A percentile compares a stretch with the other conserved stretches of the same genome.
These are phyloP conservation scores for Drosophila setifemur DNA, from an alignment of 1,140 invertebrate species.

Conservation along the genomic window DNA sequence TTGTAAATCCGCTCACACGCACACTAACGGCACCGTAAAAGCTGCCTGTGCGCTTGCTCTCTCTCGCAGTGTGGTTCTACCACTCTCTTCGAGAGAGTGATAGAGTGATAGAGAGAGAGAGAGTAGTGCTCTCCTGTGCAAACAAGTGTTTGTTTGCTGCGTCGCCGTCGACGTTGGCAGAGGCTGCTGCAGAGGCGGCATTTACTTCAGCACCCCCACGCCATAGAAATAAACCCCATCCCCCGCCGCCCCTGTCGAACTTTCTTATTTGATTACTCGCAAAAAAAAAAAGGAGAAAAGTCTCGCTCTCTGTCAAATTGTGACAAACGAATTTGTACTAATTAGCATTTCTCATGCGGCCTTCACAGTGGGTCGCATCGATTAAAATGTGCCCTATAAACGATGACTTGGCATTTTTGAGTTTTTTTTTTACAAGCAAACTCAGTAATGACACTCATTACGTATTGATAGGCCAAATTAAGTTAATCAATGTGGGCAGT, in stretches of 20 bases:
- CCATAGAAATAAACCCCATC: not conserved
- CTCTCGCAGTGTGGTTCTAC: conserved; percentile 21
- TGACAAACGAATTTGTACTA: conserved; percentile 60
- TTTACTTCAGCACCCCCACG: not conserved
- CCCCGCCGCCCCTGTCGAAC: conserved; percentile 26
- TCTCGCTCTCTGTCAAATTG: conserved; percentile 45
- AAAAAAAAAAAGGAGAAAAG: conserved; percentile 28
- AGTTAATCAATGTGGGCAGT: not conserved
- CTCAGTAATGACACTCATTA: conserved; percentile 3
- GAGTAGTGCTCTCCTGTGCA: conserved; percentile 59
- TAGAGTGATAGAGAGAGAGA: conserved; percentile 1
- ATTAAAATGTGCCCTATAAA: conserved; percentile 17
- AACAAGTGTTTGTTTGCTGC: conserved; percentile 77
- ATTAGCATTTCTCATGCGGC: conserved; percentile 60
- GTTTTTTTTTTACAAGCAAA: not conserved
- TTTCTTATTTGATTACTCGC: conserved; percentile 59
- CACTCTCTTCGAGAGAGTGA: no score
- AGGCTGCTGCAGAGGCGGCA: conserved; percentile 3
- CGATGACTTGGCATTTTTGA: conserved; percentile 10
- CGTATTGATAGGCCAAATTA: not conserved
- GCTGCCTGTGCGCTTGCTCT: conserved; percentile 43
- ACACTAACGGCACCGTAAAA: not conserved
- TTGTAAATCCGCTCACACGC: conserved; percentile 49
- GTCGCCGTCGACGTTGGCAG: conserved; percentile 27
- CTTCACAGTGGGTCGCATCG: conserved; percentile 42